Evolutionary conservation across 2,888 invertebrate genomes (phyloP).

Genomic region (Drosophila lacicola): DNA sequence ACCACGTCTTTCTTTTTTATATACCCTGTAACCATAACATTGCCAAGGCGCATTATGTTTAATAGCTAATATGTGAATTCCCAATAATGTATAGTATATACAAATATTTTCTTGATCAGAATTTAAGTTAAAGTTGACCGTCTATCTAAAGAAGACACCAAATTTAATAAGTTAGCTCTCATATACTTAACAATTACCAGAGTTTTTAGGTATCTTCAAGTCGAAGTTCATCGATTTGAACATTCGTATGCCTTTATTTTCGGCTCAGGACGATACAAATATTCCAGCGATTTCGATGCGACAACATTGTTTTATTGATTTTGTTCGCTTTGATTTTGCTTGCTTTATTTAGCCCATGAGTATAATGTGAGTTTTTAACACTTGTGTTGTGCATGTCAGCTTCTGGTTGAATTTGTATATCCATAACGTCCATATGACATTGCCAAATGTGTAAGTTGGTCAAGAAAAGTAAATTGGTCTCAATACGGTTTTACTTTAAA

Average conservation of each 20-base stretch:
- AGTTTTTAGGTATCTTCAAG: conserved; percentile 2
- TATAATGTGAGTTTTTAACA: conserved; percentile 22
- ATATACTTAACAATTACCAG: too few species aligned
- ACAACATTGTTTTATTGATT: conserved; percentile 33
- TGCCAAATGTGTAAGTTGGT: conserved; percentile 3
- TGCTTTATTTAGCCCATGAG: conserved; percentile 4
- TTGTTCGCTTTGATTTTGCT: conserved; percentile 9
- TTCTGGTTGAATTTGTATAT: background rate
- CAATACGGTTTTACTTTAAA: background rate
- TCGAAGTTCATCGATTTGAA: background rate
- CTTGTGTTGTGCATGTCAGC: conserved; percentile 3
- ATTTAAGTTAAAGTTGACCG: too few species aligned
- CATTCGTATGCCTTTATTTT: conserved; percentile 55
- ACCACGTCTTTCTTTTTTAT: conserved; percentile 29
- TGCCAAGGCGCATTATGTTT: background rate
- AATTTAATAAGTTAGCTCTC: background rate
- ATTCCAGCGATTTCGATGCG: conserved; percentile 70
- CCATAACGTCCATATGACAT: conserved; percentile 8
- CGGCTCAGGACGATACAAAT: conserved; percentile 69
- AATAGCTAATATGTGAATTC: too few species aligned
- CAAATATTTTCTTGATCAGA: background rate
- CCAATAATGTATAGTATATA: background rate
- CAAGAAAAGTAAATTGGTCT: background rate
- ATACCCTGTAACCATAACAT: conserved; percentile 16
- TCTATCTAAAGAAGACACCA: background rate